These are phyloP conservation scores for Tridacna gigas DNA, from an alignment of 2,888 invertebrate species.

Conservation along the genomic window DNA sequence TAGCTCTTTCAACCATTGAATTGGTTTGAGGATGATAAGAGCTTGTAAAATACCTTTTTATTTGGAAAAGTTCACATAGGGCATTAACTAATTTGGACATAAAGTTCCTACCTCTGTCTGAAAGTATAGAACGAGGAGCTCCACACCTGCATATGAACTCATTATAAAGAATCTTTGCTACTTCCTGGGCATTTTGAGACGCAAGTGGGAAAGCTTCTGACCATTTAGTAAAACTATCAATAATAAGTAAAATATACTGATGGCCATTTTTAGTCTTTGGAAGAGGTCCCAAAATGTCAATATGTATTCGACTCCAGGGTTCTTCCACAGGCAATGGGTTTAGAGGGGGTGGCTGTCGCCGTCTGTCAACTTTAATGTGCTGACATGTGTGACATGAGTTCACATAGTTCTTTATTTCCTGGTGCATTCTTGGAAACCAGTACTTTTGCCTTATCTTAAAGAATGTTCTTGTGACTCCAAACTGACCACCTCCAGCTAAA, in stretches of 20 bases:
- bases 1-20: conserved; percentile 46
- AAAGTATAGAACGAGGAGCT: conserved; percentile 24
- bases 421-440: conserved; percentile 33
- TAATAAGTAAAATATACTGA: conserved; percentile 34
- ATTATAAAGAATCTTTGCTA: conserved; percentile 34
- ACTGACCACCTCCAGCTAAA: conserved; percentile 40
- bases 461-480: conserved; percentile 34
- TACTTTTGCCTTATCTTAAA: conserved; percentile 20
- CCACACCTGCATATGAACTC: conserved; percentile 40
- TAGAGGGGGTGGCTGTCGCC: not conserved
- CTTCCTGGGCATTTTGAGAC: conserved; percentile 34
- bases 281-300: not conserved
- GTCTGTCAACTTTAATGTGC: not conserved
- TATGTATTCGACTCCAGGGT: not conserved
- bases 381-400: conserved; percentile 5
- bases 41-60: conserved; percentile 51
- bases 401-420: conserved; percentile 27
- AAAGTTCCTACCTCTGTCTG: conserved; percentile 53
- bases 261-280: conserved; percentile 21
- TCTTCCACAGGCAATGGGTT: not conserved
- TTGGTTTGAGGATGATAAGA: conserved; percentile 63
- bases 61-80: conserved; percentile 56
- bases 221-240: conserved; percentile 34
- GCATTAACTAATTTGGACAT: conserved; percentile 59
- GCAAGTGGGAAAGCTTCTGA: conserved; percentile 26